Conservation (phyloP, 2,113 vertebrate species). For the Atrichornis clamosus region DNA sequence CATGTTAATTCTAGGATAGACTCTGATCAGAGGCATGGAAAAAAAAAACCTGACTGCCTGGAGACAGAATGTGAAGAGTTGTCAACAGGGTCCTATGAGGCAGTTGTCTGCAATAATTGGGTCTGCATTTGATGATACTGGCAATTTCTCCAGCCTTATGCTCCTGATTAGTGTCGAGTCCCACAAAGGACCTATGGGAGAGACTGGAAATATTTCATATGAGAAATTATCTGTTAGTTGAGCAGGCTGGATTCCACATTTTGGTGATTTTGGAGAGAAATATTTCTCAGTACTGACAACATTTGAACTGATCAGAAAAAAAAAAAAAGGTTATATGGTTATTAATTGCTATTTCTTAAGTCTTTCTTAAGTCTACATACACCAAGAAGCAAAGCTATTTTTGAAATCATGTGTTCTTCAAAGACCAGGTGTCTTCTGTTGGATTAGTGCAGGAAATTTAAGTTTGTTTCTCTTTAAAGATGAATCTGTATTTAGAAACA, state of each 20-base stretch:
- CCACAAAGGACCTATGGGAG: neutral
- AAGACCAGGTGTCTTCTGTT: neutral
- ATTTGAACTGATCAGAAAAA: neutral
- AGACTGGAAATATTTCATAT: neutral
- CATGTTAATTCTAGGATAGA: neutral
- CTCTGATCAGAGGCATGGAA: neutral
- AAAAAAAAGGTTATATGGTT: neutral
- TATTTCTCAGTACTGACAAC: neutral
- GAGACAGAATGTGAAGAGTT: neutral
- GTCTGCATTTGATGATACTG: neutral
- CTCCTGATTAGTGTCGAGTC: neutral
- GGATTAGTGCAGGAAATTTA: neutral
- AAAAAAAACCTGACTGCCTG: neutral
- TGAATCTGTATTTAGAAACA: neutral
- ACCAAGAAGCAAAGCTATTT: neutral
- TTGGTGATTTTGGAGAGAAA: neutral
- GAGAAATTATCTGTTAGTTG: neutral
- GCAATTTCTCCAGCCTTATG: neutral
- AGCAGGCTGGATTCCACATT: neutral
- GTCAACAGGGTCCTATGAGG: neutral
- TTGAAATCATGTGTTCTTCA: neutral
- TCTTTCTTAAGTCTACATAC: neutral
- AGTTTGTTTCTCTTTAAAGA: neutral
- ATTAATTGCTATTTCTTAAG: neutral
- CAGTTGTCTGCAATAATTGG: neutral